Evolutionary conservation across 2,888 invertebrate genomes (phyloP), one percentile per base, ranked within the genome.

Genomic region (Kuschelorhynchus macadamiae): DNA sequence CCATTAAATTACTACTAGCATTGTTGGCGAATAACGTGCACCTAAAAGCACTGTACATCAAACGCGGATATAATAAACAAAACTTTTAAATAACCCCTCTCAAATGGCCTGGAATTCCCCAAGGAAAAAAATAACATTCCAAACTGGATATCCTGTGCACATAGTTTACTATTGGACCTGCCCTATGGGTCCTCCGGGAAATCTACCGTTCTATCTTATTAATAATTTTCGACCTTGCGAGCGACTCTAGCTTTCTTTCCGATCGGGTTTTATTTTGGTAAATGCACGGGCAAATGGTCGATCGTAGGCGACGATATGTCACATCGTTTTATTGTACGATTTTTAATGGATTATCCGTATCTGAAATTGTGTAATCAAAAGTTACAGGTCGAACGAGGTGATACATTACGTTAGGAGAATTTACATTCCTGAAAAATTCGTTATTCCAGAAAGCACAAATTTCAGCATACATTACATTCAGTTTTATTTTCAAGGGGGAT

Each of bases 121-220:
- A 47, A 14, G 66, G 61, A 21, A 12, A 55, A 53, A 66, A 60
- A 61, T 67, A 67, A 61, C 66, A 67, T 67, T 55, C 49, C 55
- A 61, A 67, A 67, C 60, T 67, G 60, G 53, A 61, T 67, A 67
- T 67, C 60, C 49, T 41, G 46, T 25, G 60, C 61, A 59, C 56
- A 62, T 67, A 62, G 67, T 53, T 57, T 53, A 67, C 66, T 67
- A 61, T 67, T 67, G 52, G 66, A 55, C 66, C 66, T 47, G 60
- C 53, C 47, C 14, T 62, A 69, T 60, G 53, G 53, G 60, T 25
- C 69, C 60, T 55, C 2, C 1, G 69, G 69, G 69, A 69, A 69
- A 69, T 69, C 69, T 64, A 17, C 59, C 53, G 53, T 42, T 63
- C 36, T 42, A 52, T 41, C 60, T 69, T 59, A 69, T 69, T 69